A percentile compares a stretch with the other conserved stretches of the same genome.
phyloP scores from a whole-genome alignment of 2,113 vertebrate species.

The Dinomys branickii region DNA sequence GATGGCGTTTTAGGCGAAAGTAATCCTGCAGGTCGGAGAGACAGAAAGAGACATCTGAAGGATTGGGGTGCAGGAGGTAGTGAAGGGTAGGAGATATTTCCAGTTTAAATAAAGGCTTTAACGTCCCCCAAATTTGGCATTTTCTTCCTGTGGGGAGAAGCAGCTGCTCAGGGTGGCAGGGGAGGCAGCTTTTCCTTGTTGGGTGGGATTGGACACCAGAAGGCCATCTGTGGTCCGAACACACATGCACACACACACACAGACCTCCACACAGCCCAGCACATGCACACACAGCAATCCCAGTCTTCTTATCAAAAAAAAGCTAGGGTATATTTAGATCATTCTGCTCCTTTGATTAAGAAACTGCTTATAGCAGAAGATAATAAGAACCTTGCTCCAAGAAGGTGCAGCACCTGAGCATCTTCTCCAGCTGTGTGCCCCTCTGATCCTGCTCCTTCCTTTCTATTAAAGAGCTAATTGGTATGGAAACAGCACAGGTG shows the following conservation, averaged over 20 bases:
- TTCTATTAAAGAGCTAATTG: slow-evolving; percentile 76
- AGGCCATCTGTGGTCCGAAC: neutral
- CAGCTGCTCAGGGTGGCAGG: neutral
- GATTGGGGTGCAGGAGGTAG: neutral
- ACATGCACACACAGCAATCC: neutral
- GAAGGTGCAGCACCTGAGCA: slow-evolving; percentile 76
- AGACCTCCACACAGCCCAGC: fast-evolving
- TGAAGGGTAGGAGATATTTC: neutral
- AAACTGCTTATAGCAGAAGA: slow-evolving; percentile 61
- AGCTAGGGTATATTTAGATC: slow-evolving; percentile 79
- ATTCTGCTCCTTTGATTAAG: slow-evolving; percentile 78
- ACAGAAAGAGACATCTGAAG: neutral
- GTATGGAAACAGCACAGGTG: slow-evolving; percentile 76
- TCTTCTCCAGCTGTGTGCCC: slow-evolving; percentile 70
- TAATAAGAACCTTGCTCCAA: slow-evolving; percentile 80
- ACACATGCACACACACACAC: neutral
- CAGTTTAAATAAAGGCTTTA: slow-evolving; percentile 22
- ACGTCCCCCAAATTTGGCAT: neutral
- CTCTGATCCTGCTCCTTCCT: slow-evolving; percentile 54
- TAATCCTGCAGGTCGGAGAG: neutral
- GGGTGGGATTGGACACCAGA: neutral
- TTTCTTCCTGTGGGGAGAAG: neutral
- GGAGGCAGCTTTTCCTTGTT: neutral
- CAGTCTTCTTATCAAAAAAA: slow-evolving; percentile 62
- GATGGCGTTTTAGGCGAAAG: neutral